Evolutionary conservation across 2,888 invertebrate species (phyloP), one percentile per base, ranked within the genome.

Genomic region (Luperina testacea): DNA sequence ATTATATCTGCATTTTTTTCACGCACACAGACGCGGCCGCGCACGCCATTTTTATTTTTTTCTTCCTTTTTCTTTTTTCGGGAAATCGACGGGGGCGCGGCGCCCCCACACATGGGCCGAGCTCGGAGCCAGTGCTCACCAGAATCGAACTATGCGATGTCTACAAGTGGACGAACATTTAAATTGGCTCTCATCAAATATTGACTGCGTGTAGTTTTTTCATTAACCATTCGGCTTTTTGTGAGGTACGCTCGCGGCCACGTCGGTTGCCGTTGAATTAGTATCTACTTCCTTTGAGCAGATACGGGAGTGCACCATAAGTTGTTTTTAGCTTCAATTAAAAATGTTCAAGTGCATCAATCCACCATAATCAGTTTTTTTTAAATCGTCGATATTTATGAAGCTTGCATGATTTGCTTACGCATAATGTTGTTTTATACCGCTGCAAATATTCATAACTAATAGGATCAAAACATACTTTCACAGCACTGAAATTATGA

Each of bases 111-210:
- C 94, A 93, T 92, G 91, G 90, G 91, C 90, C 76, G 92, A 85
- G 89, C 82, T 89, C 83, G 89, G 75, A 78, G 80, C 90, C 88
- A 89, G 90, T 87, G 88, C 91, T 90, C 84, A 87, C 91, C 90
- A 87, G 92, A 90, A 91, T 93, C 93, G 95, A 96, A 96, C 96
- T 96, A 96, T 96, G 93, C 96, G 95, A 95, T 96, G 96, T 96
- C 96, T 97, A 96, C 96, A 97, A 96, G 96, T 96, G 96, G 95
- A 94, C 95, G 95, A 95, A 95, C 96, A 96, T 96, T 96, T 96
- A 96, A 96, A 97, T 96, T 96, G 96, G 96, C 95, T 95, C 96
- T 96, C 96, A 96, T 97, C 96, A 97, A 96, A 96, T 96, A 97
- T 96, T 96, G 96, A 95, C 95, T 95, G 95, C 94, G 92, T 96